Base-by-base conservation (phyloP, 2,888 invertebrate genomes). In the Hyposoter dolosus region DNA sequence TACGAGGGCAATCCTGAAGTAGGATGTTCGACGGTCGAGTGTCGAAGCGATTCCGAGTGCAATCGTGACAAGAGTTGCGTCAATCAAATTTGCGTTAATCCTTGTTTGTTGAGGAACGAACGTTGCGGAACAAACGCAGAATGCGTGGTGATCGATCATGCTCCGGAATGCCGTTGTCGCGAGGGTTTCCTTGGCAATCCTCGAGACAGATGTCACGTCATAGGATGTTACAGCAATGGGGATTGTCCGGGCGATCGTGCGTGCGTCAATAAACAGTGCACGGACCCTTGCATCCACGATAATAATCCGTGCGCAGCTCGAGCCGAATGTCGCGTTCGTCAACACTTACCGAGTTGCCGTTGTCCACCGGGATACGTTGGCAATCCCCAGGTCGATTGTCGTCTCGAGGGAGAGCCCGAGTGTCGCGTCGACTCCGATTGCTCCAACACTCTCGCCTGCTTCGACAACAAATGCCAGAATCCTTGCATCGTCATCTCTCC, bases 1-100 rank as follows among this genome's bases (percentile, higher is more conserved):
- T 98, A 95, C 92, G 97, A 98, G 92, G 98, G 98, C 68, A 97
- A 98, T 94, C 98, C 98, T 3, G 97, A 98, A 92, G 96, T 96
- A 47, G 95, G 96, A 72, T 98, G 98, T 92, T 96, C 96, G 90
- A 95, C 97, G 32, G 96, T 98, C 50, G 98, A 98, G 60, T 98
- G 98, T 92, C 96, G 97, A 86, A 96, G 96, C 9, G 97, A 98
- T 92, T 96, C 97, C 0, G 98, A 98, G 93, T 98, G 98, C 92
- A 96, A 97, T 88, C 96, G 96, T 5, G 96, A 97, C 89, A 97
- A 97, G 93, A 97, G 97, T 78, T 98, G 98, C 92, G 95, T 98
- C 53, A 98, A 98, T 92, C 97, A 96, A 85, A 97, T 97, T 91
- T 98, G 98, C 93, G 95, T 98, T 76, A 97, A 97, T 93, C 98